Conservation (phyloP, 2,113 vertebrate species). For the Bostrychus sinensis region DNA sequence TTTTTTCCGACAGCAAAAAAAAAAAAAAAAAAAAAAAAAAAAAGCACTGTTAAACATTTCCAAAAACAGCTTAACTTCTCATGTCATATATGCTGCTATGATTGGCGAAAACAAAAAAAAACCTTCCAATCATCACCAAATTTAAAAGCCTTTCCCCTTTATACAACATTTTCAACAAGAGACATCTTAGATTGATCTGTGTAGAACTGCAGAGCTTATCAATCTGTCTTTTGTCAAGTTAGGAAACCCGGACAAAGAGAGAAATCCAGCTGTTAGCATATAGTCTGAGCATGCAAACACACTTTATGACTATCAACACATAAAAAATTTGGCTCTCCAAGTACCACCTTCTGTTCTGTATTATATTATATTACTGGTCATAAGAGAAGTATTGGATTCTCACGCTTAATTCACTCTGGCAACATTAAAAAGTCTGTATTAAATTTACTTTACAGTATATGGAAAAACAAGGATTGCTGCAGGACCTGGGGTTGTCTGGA, state of each 20-base stretch:
- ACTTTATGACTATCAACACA: neutral
- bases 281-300: neutral
- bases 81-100: too few relatives aligned
- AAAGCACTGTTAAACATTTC: too few relatives aligned
- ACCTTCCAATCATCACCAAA: too few relatives aligned
- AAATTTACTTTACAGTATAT: neutral
- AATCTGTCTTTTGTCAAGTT: neutral
- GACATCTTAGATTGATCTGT: too few relatives aligned
- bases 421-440: neutral
- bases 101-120: too few relatives aligned
- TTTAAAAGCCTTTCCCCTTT: too few relatives aligned
- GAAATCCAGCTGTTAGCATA: neutral
- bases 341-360: slow-evolving; percentile 9
- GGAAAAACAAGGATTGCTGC: slow-evolving; percentile 23
- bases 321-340: neutral
- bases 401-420: slow-evolving; percentile 5
- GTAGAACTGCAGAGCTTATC: too few relatives aligned
- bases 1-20: too few relatives aligned
- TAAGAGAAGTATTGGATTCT: neutral
- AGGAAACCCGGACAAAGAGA: neutral
- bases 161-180: too few relatives aligned
- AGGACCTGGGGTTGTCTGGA: slow-evolving; percentile 49
- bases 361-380: neutral
- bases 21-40: too few relatives aligned
- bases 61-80: too few relatives aligned